Evolutionary conservation across 2,113 vertebrate genomes (phyloP), one percentile per base, ranked within the genome.

Genomic region (Chitala chitala): DNA sequence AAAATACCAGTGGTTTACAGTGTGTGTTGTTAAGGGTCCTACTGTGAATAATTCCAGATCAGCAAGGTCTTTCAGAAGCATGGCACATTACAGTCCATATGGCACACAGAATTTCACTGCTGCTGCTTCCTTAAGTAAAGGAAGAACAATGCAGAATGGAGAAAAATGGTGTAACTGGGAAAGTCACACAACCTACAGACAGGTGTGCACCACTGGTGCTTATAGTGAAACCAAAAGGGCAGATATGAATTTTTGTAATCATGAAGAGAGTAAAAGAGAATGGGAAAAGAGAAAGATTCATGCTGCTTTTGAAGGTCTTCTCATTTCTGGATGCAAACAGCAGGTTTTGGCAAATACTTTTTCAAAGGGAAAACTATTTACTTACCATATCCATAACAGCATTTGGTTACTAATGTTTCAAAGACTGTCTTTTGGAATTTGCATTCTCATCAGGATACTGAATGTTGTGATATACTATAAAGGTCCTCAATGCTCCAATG

Each of bases 371-470:
- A 81, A 87, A 86, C 76, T 72, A 83, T 80, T 87, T 85, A 71
- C 81, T 88, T 77, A 84, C 83, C 76, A 80, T 78, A 78, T 85
- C 87, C 79, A 86, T 84, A 79, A 82, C 82, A 48, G 78, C 81
- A 82, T 83, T 86, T 83, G 81, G 79, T 78, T 83, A 80, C 74
- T 83, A 79, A 74, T 82, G 80, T 79, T 80, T 84, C 83, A 74
- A 48, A 79, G 79, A 76, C 79, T 88, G 79, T 82, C 80, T 81
- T 83, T 87, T 84, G 82, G 86, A 77, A 85, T 85, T 0, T 0
- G 64, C 68, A 24, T 78, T 56, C 22, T 6, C 9, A 26, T 26
- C 4, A 12, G 54, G 8, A 9, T 29, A 10, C 54, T 22, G 22
- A 26, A 29, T 9, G 10, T 26, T 3, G 0, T 29, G n/a, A 12